Evolutionary conservation across 2,888 invertebrate genomes (phyloP).

Genomic region (Xanthia togata): DNA sequence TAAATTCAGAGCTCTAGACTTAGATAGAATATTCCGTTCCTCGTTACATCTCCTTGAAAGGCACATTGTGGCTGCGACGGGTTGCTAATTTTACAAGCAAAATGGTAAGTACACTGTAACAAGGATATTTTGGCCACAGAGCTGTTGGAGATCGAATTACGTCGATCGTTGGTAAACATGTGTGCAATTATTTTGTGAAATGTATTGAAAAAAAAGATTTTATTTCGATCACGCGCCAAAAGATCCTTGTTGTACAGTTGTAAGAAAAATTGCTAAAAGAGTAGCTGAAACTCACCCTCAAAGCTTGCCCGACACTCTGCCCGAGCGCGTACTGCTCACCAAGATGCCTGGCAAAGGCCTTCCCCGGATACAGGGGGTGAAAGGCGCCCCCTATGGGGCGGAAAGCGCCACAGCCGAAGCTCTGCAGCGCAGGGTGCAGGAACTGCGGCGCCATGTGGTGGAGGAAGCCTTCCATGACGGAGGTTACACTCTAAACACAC

Average conservation of each 20-base stretch:
- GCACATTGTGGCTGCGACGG: not conserved
- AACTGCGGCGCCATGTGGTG: constrained; percentile 90
- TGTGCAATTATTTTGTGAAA: not conserved
- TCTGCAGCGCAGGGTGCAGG: constrained; percentile 88
- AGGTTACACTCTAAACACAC: constrained; percentile 66
- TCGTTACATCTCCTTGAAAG: not conserved
- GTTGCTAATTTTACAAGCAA: not conserved
- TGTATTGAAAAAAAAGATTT: not conserved
- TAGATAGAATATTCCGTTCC: not conserved
- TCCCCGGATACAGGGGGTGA: constrained; percentile 88
- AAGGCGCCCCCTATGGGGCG: constrained; percentile 89
- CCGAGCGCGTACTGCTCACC: constrained; percentile 88
- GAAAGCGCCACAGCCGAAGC: constrained; percentile 89
- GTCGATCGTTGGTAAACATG: too few relatives aligned
- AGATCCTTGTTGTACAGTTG: not conserved
- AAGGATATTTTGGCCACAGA: not conserved
- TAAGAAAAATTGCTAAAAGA: not conserved
- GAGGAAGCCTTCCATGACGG: constrained; percentile 87
- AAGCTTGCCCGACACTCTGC: constrained; percentile 87
- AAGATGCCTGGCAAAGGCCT: constrained; percentile 87
- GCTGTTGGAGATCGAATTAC: not conserved
- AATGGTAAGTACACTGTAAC: not conserved
- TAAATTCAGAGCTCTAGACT: not conserved
- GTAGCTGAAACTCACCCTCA: constrained; percentile 78
- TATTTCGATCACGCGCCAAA: not conserved